Percentiles rank a stretch among this genome's conserved stretches.
These are phyloP conservation scores for Bubo scandiacus DNA, from an alignment of 2,113 vertebrate species.

Conservation along the genomic window DNA sequence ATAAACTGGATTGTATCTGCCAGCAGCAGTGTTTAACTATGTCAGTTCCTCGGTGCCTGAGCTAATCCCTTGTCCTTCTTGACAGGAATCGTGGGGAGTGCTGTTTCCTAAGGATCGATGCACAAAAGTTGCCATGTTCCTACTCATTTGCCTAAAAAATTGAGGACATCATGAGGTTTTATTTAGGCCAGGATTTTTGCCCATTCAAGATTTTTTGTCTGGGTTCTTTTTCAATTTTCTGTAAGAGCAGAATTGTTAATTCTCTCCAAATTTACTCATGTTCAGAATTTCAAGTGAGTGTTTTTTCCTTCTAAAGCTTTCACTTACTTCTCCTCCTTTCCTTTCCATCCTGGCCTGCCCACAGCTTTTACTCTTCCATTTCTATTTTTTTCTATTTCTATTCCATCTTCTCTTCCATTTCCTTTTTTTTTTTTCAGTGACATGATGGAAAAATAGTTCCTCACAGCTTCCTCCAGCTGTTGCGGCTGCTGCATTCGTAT, in stretches of 20 bases:
- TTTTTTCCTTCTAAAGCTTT: neutral
- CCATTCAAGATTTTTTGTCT: neutral
- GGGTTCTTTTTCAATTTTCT: neutral
- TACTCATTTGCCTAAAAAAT: slow-evolving; percentile 8
- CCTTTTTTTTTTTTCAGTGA: neutral
- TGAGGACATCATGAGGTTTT: neutral
- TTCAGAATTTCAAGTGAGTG: neutral
- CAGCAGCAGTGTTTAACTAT: slow-evolving; percentile 56
- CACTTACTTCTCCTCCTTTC: neutral
- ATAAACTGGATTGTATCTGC: slow-evolving; percentile 44
- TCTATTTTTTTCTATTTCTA: neutral
- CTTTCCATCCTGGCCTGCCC: neutral
- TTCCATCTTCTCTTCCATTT: neutral
- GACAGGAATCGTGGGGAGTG: neutral
- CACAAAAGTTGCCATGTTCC: neutral
- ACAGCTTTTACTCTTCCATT: neutral
- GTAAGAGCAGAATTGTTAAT: neutral
- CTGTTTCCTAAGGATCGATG: neutral
- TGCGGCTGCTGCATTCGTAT: neutral
- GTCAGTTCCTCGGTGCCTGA: slow-evolving; percentile 31
- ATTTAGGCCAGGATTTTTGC: neutral
- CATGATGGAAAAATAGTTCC: neutral
- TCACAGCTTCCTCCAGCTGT: slow-evolving; percentile 26
- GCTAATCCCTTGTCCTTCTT: slow-evolving; percentile 50
- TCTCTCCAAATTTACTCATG: neutral